Conservation (phyloP, 2,888 invertebrate genomes). For the Liposcelis brunnea region DNA sequence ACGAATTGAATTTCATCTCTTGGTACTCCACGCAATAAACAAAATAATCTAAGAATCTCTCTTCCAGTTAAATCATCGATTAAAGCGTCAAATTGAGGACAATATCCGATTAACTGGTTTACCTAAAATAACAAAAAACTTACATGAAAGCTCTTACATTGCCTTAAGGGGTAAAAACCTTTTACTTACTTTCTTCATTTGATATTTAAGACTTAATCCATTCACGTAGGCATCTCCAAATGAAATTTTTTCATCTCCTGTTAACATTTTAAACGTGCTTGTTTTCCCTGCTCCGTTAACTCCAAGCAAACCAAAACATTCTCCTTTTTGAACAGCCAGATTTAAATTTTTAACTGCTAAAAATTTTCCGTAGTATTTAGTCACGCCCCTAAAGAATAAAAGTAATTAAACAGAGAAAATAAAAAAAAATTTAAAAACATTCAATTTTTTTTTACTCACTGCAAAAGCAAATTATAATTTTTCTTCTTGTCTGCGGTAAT, state of each 20-base stretch:
- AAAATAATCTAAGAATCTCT: conserved; percentile 47
- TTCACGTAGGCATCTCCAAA: conserved; percentile 52
- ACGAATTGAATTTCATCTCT: conserved; percentile 24
- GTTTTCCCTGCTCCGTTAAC: conserved; percentile 81
- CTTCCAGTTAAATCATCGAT: conserved; percentile 53
- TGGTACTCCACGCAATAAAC: conserved; percentile 42
- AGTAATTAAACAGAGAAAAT: not conserved
- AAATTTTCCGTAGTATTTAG: conserved; percentile 56
- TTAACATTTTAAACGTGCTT: conserved; percentile 78
- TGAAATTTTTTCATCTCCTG: conserved; percentile 58
- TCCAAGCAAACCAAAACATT: conserved; percentile 68
- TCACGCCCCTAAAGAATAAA: conserved; percentile 31
- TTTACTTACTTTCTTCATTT: conserved; percentile 19
- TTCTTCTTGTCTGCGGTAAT: conserved; percentile 28
- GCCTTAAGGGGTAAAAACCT: no score
- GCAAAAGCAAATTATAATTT: conserved; percentile 10
- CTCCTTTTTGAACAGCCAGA: conserved; percentile 47
- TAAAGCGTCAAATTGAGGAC: conserved; percentile 59
- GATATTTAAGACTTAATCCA: conserved; percentile 26
- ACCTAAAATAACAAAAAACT: conserved; percentile 17
- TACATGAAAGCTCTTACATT: conserved; percentile 4
- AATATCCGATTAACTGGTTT: conserved; percentile 37
- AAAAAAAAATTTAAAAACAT: not conserved
- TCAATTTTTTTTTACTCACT: conserved; percentile 8
- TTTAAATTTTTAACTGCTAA: conserved; percentile 65